Evolutionary conservation across 2,888 invertebrate genomes (phyloP).

Genomic region (Melanargia galathea): DNA sequence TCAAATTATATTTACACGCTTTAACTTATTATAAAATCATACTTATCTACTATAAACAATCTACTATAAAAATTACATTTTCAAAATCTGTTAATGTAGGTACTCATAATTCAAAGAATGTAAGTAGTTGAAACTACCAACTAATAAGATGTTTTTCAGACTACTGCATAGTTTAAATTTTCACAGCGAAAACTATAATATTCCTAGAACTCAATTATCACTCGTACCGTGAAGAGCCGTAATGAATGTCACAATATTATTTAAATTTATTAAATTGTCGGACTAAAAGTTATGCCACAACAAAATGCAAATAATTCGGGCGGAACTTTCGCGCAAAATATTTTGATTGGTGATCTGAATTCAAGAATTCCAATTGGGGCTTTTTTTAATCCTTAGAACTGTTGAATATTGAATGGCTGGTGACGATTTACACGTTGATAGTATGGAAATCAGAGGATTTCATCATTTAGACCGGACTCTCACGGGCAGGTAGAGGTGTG

Average conservation of each 20-base stretch:
- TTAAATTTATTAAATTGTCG: constrained; percentile 14
- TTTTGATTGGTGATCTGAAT: constrained; percentile 19
- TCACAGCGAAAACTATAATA: not conserved
- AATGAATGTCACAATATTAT: constrained; percentile 13
- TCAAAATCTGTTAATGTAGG: too few species aligned
- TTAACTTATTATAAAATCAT: not conserved
- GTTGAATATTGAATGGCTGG: constrained; percentile 11
- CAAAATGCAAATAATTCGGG: constrained; percentile 21
- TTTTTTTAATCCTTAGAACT: constrained; percentile 17
- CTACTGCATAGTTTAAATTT: not conserved
- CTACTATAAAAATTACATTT: too few species aligned
- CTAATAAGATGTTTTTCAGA: not conserved
- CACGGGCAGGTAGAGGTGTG: too few species aligned
- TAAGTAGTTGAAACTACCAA: too few species aligned
- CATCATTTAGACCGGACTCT: not conserved
- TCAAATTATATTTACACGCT: not conserved
- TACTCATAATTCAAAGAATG: too few species aligned
- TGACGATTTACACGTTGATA: constrained; percentile 1
- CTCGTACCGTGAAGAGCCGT: not conserved
- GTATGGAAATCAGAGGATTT: constrained; percentile 4
- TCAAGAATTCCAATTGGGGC: constrained; percentile 22
- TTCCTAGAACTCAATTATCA: not conserved
- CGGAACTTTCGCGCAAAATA: constrained; percentile 14
- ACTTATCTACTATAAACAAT: too few species aligned
- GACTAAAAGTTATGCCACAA: constrained; percentile 10